These are phyloP conservation scores for Orthosia cruda DNA, from an alignment of 2,888 invertebrate genomes.

Conservation along the genomic window DNA sequence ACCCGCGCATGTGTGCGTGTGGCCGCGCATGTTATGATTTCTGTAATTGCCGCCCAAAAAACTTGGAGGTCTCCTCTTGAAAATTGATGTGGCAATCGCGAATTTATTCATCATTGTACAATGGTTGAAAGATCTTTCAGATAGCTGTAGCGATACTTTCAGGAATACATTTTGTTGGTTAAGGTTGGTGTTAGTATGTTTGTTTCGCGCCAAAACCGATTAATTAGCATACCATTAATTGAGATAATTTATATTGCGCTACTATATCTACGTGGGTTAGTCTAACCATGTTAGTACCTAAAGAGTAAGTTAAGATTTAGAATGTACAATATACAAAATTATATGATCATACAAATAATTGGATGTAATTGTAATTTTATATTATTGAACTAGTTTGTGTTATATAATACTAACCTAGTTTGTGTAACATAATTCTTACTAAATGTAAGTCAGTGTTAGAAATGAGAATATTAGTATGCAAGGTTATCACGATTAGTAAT, in stretches of 20 bases:
- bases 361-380: background rate
- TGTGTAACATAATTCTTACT: background rate
- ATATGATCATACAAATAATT: background rate
- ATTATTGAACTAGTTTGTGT: background rate
- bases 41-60: conserved; percentile 71
- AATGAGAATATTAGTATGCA: conserved; percentile 2
- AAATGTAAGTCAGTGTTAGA: background rate
- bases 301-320: background rate
- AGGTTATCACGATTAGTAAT: conserved; percentile 2
- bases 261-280: background rate
- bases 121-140: conserved; percentile 9
- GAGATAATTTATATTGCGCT: background rate
- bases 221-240: conserved; percentile 2
- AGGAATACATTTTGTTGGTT: background rate
- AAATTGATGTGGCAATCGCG: conserved; percentile 45
- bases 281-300: conserved; percentile 12
- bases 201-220: conserved; percentile 36
- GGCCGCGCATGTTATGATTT: conserved; percentile 72
- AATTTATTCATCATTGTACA: conserved; percentile 40
- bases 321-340: background rate
- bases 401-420: background rate
- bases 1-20: conserved; percentile 76
- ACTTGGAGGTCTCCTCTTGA: conserved; percentile 43
- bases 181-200: conserved; percentile 13
- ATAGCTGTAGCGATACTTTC: background rate